Evolutionary conservation across 1,140 invertebrate genomes (phyloP), one percentile per base, ranked within the genome.

Genomic region (Oryzaephilus surinamensis): DNA sequence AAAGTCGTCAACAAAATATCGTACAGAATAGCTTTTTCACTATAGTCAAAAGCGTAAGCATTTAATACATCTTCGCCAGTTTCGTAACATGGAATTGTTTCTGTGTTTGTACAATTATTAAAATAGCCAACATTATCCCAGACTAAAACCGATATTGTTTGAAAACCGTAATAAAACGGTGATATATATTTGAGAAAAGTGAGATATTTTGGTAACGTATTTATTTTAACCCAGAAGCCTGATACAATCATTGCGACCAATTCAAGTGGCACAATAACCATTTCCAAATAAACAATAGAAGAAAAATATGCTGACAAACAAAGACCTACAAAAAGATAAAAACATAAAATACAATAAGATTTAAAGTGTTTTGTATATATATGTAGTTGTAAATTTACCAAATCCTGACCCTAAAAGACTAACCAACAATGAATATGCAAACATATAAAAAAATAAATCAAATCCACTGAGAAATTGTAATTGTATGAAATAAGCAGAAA

Each of bases 101-200:
- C 26, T n/a, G 27, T 40, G 7, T 31, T 28, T 14, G 26, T 29
- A 29, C 49, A 51, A 16, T 32, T 48, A 51, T 43, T 35, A 11
- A 48, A 41, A 20, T 36, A 7, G 8, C 27, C 32, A 3, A 46
- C 20, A 18, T 46, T 21, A 7, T 12, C 23, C 50, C 50, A 52
- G 33, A 41, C 43, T 13, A 48, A n/a, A 33, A 47, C 50, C 16
- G 44, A 47, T 18, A 49, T 34, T 10, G 46, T 45, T 28, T 52
- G 47, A 39, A 37, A 52, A 16, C 31, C 37, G 19, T 47, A 38
- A 40, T 54, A 54, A 46, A 54, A 54, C 2, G 49, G 52, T n/a
- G 52, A 54, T 28, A 51, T 30, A 38, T 51, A 54, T 39, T 51
- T 54, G 2, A 54, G 18, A 13, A 41, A 33, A 8, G 32, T 18